Conservation (phyloP, 2,888 invertebrate genomes). For the Hetaerina titia region DNA sequence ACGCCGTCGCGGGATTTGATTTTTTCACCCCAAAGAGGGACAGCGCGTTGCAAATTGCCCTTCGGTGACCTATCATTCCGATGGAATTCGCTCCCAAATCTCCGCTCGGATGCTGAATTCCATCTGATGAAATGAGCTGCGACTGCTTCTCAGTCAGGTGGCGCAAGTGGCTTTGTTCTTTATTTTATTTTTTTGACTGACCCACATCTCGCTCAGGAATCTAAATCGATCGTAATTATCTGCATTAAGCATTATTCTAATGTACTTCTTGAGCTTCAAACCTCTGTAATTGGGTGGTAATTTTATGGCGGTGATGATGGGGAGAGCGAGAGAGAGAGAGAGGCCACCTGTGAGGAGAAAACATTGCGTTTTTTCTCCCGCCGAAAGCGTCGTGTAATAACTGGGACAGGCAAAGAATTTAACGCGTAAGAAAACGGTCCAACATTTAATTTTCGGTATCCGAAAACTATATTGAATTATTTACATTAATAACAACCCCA, state of each 20-base stretch:
- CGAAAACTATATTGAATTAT: not conserved
- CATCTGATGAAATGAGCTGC: not conserved
- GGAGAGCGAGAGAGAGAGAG: not conserved
- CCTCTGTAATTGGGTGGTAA: not conserved
- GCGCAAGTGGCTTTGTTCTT: too few relatives aligned
- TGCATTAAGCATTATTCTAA: not conserved
- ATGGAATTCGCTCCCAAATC: not conserved
- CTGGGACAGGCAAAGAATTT: not conserved
- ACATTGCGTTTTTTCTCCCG: not conserved
- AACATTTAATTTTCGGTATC: not conserved
- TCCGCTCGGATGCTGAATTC: not conserved
- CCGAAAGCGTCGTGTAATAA: not conserved
- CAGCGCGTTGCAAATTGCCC: not conserved
- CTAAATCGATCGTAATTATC: slow-evolving; percentile 17
- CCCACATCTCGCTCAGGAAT: not conserved
- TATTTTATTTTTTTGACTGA: too few relatives aligned
- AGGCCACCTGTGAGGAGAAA: not conserved
- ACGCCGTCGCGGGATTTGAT: not conserved
- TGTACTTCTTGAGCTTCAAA: not conserved
- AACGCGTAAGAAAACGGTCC: not conserved
- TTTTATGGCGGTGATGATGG: not conserved
- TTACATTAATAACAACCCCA: not conserved
- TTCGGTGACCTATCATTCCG: not conserved
- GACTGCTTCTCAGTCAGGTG: not conserved
- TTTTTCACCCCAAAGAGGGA: not conserved